Evolutionary conservation across 2,113 vertebrate genomes (phyloP).

Genomic region (Perca schrenkii): DNA sequence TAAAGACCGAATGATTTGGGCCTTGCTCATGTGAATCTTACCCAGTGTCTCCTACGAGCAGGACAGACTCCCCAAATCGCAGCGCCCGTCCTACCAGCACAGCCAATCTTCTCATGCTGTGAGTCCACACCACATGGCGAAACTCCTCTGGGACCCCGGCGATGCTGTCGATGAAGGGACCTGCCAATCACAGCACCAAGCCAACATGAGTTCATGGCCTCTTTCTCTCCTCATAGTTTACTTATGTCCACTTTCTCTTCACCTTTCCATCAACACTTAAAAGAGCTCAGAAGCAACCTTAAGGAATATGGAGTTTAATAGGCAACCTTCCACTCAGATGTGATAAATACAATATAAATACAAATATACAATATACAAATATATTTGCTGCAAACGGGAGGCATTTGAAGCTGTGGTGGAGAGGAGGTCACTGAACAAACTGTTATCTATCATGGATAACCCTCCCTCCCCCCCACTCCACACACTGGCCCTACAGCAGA

Average conservation of each 20-base stretch:
- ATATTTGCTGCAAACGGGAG: too few species aligned
- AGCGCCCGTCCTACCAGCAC: conserved; percentile 92
- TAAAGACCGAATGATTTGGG: background rate
- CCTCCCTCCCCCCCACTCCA: too few species aligned
- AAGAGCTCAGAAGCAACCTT: background rate
- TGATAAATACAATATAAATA: too few species aligned
- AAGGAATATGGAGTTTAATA: background rate
- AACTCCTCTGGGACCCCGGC: conserved; percentile 88
- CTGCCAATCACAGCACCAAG: conserved; percentile 57
- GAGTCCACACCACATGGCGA: conserved; percentile 94
- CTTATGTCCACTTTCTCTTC: background rate
- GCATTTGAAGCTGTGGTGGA: too few species aligned
- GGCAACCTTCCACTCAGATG: too few species aligned
- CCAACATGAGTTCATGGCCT: background rate
- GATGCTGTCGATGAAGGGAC: conserved; percentile 79
- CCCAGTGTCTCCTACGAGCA: conserved; percentile 97
- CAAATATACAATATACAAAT: too few species aligned
- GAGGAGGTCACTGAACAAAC: too few species aligned
- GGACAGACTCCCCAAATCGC: conserved; percentile 93
- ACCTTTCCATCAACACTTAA: background rate
- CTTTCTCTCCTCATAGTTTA: background rate
- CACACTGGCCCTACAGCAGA: too few species aligned
- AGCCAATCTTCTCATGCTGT: conserved; percentile 89
- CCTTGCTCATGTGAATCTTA: conserved; percentile 70
- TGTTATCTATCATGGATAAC: too few species aligned